These are phyloP conservation scores for Limanda limanda DNA, from an alignment of 2,113 vertebrate genomes.

Conservation along the genomic window DNA sequence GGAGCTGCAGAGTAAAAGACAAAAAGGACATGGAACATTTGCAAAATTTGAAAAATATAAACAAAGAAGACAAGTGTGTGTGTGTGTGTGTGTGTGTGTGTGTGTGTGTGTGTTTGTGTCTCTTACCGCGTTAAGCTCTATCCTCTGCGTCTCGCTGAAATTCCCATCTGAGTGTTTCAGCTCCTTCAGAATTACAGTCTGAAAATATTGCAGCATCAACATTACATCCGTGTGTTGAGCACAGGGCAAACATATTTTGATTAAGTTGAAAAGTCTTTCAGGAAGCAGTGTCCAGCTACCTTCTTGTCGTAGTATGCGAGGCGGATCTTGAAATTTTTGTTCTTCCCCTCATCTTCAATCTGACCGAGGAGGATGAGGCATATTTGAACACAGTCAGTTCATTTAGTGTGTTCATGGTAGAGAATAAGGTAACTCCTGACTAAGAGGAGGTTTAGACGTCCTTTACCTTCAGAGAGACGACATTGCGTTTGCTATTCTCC, in stretches of 20 bases:
- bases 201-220: conserved; percentile 28
- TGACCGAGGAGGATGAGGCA: conserved; percentile 53
- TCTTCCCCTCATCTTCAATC: conserved; percentile 93
- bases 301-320: conserved; percentile 94
- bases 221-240: not conserved
- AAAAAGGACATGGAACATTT: not conserved
- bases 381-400: not conserved
- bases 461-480: conserved; percentile 89
- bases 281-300: conserved; percentile 67
- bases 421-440: not conserved
- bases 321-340: conserved; percentile 82
- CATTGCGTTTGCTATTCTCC: conserved; percentile 84
- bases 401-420: not conserved
- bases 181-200: conserved; percentile 94
- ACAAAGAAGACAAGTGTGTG: not conserved
- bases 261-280: not conserved
- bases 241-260: not conserved
- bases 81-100: not conserved
- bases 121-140: conserved; percentile 91
- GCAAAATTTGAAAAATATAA: conserved; percentile 20
- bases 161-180: conserved; percentile 90
- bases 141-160: conserved; percentile 91
- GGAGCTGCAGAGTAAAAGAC: conserved; percentile 79
- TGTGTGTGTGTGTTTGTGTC: not conserved
- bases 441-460: not conserved